phyloP scores from a whole-genome alignment of 2,888 invertebrate species.

The Dasypogon diadema region DNA sequence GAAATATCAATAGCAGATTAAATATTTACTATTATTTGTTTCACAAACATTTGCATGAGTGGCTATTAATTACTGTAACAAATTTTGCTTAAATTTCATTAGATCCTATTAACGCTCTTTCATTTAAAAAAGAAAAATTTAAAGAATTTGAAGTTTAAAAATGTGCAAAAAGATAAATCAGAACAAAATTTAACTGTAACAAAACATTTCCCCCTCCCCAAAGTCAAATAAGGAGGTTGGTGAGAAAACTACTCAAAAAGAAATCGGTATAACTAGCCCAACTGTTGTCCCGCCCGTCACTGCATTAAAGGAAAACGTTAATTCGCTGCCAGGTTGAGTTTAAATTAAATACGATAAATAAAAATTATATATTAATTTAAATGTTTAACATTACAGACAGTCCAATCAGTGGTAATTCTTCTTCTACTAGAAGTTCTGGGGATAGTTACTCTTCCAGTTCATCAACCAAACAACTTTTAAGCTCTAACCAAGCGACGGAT shows the following conservation, averaged over 20 bases:
- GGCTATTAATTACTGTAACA: neutral
- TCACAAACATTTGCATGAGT: slow-evolving; percentile 9
- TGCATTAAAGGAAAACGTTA: slow-evolving; percentile 73
- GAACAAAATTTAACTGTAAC: slow-evolving; percentile 18
- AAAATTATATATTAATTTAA: neutral
- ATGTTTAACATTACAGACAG: slow-evolving; percentile 70
- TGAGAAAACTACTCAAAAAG: slow-evolving; percentile 34
- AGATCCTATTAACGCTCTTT: neutral
- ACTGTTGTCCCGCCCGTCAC: slow-evolving; percentile 60
- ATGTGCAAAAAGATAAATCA: neutral
- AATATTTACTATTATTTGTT: neutral
- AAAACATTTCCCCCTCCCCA: slow-evolving; percentile 7
- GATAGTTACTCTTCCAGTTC: slow-evolving; percentile 86
- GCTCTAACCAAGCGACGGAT: slow-evolving; percentile 68
- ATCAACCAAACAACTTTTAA: slow-evolving; percentile 81
- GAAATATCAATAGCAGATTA: neutral
- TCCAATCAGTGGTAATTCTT: slow-evolving; percentile 72
- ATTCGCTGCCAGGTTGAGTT: slow-evolving; percentile 73
- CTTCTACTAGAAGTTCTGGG: slow-evolving; percentile 77
- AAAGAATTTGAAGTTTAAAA: slow-evolving; percentile 25
- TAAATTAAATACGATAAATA: neutral
- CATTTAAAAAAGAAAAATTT: slow-evolving; percentile 8
- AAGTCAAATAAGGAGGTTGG: slow-evolving; percentile 29
- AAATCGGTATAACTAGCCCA: slow-evolving; percentile 5
- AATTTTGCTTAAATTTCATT: neutral